A percentile compares a stretch with the other conserved stretches of the same genome.
phyloP scores from a whole-genome alignment of 2,113 vertebrate genomes.

The Channa argus region DNA sequence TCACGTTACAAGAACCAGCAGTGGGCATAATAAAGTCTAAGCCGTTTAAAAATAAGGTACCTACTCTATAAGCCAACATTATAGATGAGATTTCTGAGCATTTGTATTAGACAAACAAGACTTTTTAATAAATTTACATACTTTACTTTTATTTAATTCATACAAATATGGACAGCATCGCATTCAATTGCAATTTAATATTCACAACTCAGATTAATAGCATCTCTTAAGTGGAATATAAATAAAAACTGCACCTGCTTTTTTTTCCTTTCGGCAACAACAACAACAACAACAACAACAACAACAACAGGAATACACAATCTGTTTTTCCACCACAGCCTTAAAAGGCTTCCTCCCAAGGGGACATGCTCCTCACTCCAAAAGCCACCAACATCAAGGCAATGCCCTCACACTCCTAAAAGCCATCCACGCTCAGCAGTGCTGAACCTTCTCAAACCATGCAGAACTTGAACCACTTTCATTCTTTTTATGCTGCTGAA shows the following conservation, averaged over 20 bases:
- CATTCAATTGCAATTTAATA: too few species aligned
- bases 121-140: too few species aligned
- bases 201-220: too few species aligned
- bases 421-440: constrained; percentile 68
- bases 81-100: too few species aligned
- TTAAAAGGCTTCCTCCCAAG: constrained; percentile 63
- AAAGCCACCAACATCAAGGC: constrained; percentile 69
- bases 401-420: constrained; percentile 70
- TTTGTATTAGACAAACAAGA: too few species aligned
- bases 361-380: constrained; percentile 58
- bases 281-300: constrained; percentile 11
- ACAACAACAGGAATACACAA: constrained; percentile 52
- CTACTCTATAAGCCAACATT: too few species aligned
- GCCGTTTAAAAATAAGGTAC: not conserved
- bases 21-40: not conserved
- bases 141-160: too few species aligned
- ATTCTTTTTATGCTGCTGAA: constrained; percentile 48
- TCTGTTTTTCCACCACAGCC: constrained; percentile 41
- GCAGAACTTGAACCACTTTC: constrained; percentile 72
- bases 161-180: too few species aligned
- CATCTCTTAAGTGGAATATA: too few species aligned
- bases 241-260: constrained; percentile 1
- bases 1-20: not conserved
- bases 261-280: constrained; percentile 15
- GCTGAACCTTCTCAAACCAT: constrained; percentile 73